These are phyloP conservation scores for Mimas tiliae DNA, from an alignment of 2,888 invertebrate species.

Conservation along the genomic window DNA sequence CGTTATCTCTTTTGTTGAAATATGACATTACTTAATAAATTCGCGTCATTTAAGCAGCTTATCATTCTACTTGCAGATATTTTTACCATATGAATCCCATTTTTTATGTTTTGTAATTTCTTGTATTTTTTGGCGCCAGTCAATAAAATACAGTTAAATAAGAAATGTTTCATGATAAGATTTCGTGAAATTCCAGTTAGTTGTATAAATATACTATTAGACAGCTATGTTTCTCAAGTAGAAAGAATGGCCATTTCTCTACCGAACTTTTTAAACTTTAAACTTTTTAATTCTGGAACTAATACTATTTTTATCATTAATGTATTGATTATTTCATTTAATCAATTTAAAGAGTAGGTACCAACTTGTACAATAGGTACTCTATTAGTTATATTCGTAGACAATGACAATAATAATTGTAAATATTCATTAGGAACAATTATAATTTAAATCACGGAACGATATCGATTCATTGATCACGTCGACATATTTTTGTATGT, in stretches of 20 bases:
- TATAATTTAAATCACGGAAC: constrained; percentile 1
- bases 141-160: not conserved
- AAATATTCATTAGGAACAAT: not conserved
- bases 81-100: constrained; percentile 2
- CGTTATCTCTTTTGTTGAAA: constrained; percentile 10
- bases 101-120: not conserved
- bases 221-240: not conserved
- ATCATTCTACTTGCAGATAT: not conserved
- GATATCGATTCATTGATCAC: not conserved
- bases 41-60: constrained; percentile 6
- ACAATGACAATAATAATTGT: not conserved
- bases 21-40: not conserved
- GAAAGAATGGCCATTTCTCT: not conserved
- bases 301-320: no score
- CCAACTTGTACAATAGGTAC: not conserved
- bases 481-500: constrained; percentile 6
- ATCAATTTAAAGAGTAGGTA: not conserved
- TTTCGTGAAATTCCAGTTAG: not conserved
- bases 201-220: not conserved
- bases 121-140: constrained; percentile 7
- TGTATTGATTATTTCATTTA: not conserved
- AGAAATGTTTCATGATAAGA: not conserved
- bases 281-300: no score
- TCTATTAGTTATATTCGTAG: not conserved
- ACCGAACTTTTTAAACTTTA: not conserved